Evolutionary conservation across 2,797 vertebrate species (phyloP).

Genomic region (Rhinichthys osculus): DNA sequence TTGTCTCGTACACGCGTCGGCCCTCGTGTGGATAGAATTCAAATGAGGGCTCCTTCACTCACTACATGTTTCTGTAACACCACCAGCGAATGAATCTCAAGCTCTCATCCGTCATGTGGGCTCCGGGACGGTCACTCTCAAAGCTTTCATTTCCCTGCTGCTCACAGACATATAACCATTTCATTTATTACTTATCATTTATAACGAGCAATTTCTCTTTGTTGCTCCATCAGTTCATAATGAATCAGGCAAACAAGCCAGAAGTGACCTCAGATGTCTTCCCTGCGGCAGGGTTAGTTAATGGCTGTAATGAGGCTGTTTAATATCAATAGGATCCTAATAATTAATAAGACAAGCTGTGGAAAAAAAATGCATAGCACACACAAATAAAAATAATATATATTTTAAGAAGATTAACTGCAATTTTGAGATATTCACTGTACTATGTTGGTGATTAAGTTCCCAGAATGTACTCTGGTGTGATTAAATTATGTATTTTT

Average conservation of each 20-base stretch:
- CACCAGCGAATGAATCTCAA: background rate
- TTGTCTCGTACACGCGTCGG: background rate
- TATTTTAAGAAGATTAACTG: background rate
- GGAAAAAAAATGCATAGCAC: background rate
- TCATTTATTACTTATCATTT: constrained; percentile 12
- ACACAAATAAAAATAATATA: background rate
- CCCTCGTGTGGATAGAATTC: background rate
- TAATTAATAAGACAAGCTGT: background rate
- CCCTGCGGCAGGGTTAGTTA: background rate
- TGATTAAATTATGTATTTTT: background rate
- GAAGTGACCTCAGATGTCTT: background rate
- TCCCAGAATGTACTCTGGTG: background rate
- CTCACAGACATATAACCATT: background rate
- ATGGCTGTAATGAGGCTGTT: background rate
- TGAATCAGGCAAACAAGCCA: background rate
- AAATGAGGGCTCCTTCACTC: background rate
- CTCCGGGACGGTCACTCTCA: background rate
- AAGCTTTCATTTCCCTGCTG: background rate
- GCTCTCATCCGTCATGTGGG: background rate
- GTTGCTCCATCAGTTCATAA: background rate
- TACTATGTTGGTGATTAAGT: background rate
- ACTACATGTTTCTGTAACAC: background rate
- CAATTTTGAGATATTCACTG: background rate
- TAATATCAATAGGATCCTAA: constrained; percentile 1
- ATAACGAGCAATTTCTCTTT: background rate